Base-by-base conservation (phyloP, 2,888 invertebrate genomes). In the Amphipyra berbera region DNA sequence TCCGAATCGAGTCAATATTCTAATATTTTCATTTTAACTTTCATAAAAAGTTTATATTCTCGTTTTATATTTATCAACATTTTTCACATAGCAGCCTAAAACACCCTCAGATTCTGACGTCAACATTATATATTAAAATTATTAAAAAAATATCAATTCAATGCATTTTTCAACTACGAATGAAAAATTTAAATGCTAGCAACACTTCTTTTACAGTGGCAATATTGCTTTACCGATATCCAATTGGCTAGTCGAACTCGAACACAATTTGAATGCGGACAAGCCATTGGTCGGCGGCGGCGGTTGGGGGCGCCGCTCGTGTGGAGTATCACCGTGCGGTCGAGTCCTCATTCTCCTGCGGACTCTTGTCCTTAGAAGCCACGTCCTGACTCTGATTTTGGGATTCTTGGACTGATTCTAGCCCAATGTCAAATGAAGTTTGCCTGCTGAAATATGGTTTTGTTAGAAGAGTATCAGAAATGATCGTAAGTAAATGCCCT, bases 381-480 rank as follows among this genome's bases (percentile, higher is more conserved):
- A n/a, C 63, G 40, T 85, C 88, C 68, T 82, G 86, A 57, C 73
- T 83, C 58, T 84, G 88, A 68, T 90, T 90, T 40, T 85, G 87
- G 9, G 87, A 75, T 68, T 95, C 94, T 63, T 90, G 83, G 0
- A 95, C 94, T 0, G 95, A 88, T 66, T 94, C 94, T 8, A 95
- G 79, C 1, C 83, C 90, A 21, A 91, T 87, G 76, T 95, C 95
- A 71, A 95, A 95, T 2, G 95, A 95, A 6, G 89, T 74, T 87
- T 94, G 93, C 58, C 92, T 91, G 85, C 69, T 81, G 68, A 38
- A 69, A 54, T 35, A 44, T 21, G 0, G 35, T 40, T 56, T 42
- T 8, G 38, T 14, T 30, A 30, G n/a, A n/a, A n/a, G n/a, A n/a
- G n/a, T n/a, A n/a, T n/a, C n/a, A n/a, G 30, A 30, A 4, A 7